These are phyloP conservation scores for Nansenia antarctica DNA, from an alignment of 2,113 vertebrate genomes.

Conservation along the genomic window DNA sequence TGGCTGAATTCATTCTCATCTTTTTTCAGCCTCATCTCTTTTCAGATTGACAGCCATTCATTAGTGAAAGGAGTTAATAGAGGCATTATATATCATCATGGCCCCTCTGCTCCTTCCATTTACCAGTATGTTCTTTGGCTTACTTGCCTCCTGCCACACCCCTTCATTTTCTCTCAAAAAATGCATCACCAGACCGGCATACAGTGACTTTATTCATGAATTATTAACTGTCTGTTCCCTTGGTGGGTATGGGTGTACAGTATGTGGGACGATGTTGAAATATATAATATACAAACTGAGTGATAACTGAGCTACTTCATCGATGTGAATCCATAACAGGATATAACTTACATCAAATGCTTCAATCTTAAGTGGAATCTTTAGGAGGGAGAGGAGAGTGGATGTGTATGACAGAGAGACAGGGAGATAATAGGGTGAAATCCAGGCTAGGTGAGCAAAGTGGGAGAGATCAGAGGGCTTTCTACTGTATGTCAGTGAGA, in stretches of 20 bases:
- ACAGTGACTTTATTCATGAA: neutral
- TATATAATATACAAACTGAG: neutral
- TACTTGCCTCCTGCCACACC: neutral
- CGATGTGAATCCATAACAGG: neutral
- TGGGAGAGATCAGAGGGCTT: constrained; percentile 45
- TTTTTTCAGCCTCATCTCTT: constrained; percentile 10
- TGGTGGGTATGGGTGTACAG: neutral
- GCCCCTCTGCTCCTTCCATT: neutral
- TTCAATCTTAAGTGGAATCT: constrained; percentile 14
- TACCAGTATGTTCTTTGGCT: too few relatives aligned
- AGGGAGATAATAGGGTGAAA: constrained; percentile 37
- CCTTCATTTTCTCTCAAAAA: neutral
- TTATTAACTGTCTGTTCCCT: neutral
- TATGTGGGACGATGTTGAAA: neutral
- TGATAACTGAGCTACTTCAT: neutral
- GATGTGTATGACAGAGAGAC: constrained; percentile 21
- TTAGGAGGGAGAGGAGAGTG: neutral
- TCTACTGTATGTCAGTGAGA: constrained; percentile 35
- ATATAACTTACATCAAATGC: constrained; percentile 16
- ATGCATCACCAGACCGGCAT: neutral
- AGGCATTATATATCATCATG: constrained; percentile 16
- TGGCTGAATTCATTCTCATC: neutral
- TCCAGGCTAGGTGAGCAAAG: constrained; percentile 31
- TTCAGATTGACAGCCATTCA: constrained; percentile 21
- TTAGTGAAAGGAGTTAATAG: constrained; percentile 18